Conservation (phyloP, 2,113 vertebrate species). For the Pollimyrus isidori region DNA sequence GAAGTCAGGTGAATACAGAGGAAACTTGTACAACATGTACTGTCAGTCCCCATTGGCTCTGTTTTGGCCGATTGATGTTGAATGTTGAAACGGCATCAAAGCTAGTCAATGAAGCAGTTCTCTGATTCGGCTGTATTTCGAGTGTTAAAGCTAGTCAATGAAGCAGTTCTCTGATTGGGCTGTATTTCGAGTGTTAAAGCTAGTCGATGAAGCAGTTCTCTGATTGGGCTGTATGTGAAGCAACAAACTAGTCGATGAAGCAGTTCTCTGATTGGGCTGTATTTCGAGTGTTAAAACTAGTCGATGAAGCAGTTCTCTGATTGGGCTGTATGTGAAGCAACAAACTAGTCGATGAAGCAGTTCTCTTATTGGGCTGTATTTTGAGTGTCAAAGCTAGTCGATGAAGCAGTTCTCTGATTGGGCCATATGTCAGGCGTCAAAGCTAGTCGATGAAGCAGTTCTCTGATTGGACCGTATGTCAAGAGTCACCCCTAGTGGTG, state of each 20-base stretch:
- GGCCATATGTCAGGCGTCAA: not conserved
- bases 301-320: not conserved
- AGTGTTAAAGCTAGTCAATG: not conserved
- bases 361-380: no score
- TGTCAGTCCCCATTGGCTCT: not conserved
- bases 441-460: not conserved
- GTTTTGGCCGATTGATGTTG: not conserved
- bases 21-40: not conserved
- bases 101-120: not conserved
- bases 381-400: not conserved
- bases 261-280: no score
- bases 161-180: not conserved
- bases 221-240: no score
- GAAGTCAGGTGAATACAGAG: no score
- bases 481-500: not conserved
- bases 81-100: not conserved
- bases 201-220: no score
- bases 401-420: not conserved
- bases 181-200: not conserved
- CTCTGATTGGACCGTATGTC: not conserved
- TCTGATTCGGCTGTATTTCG: not conserved
- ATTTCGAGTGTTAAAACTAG: not conserved
- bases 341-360: not conserved
- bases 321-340: not conserved
- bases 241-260: not conserved